phyloP scores from a whole-genome alignment of 2,888 invertebrate genomes.

The Scotopteryx bipunctaria region DNA sequence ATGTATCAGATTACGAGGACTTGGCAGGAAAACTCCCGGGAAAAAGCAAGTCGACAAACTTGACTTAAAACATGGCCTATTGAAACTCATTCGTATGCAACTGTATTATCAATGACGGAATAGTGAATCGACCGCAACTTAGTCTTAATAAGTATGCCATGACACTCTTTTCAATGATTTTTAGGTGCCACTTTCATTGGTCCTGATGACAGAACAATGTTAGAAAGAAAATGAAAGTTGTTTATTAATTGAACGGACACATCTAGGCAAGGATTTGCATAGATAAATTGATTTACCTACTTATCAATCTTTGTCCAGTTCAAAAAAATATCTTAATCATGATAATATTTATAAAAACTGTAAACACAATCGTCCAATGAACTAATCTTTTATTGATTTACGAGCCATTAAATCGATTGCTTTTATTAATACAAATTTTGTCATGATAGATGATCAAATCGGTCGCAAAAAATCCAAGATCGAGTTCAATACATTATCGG shows the following conservation, averaged over 20 bases:
- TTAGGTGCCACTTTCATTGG: slow-evolving; percentile 62
- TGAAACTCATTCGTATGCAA: slow-evolving; percentile 40
- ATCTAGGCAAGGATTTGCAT: slow-evolving; percentile 52
- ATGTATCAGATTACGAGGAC: too few relatives aligned
- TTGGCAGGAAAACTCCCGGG: too few relatives aligned
- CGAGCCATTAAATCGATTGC: slow-evolving; percentile 10
- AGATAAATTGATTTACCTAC: slow-evolving; percentile 21
- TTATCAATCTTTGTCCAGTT: slow-evolving; percentile 12
- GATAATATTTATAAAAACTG: too few relatives aligned
- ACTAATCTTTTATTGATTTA: slow-evolving; percentile 23
- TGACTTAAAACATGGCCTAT: slow-evolving; percentile 41
- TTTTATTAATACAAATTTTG: slow-evolving; percentile 34
- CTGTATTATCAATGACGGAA: slow-evolving; percentile 36
- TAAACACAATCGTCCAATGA: slow-evolving; percentile 18
- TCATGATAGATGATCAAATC: slow-evolving; percentile 33
- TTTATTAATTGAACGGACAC: slow-evolving; percentile 53
- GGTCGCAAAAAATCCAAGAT: slow-evolving; percentile 23
- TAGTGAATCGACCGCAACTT: slow-evolving; percentile 46
- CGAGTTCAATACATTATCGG: slow-evolving; percentile 26
- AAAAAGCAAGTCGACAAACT: slow-evolving; percentile 2
- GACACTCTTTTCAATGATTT: slow-evolving; percentile 58
- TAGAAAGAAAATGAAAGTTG: slow-evolving; percentile 69
- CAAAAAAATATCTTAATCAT: too few relatives aligned
- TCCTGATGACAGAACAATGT: slow-evolving; percentile 48
- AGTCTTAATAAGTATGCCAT: slow-evolving; percentile 60